Evolutionary conservation across 1,140 invertebrate genomes (phyloP).

Genomic region (Anoplophora glabripennis): DNA sequence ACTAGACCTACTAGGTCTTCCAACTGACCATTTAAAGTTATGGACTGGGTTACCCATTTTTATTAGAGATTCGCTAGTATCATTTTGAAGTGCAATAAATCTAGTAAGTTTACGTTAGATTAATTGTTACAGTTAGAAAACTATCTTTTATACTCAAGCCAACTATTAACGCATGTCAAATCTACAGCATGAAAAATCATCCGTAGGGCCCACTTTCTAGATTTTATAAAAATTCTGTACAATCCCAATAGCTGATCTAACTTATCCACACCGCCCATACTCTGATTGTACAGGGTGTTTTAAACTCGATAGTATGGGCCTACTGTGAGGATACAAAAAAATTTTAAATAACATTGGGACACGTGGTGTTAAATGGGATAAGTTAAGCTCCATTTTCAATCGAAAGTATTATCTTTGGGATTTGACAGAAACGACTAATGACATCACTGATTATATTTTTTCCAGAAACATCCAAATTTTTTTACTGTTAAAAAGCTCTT

Average conservation of each 20-base stretch:
- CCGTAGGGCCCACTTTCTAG: constrained; percentile 20
- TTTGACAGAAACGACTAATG: too few species aligned
- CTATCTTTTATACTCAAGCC: constrained; percentile 14
- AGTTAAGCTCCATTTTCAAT: too few species aligned
- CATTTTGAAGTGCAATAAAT: background rate
- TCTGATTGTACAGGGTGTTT: constrained; percentile 45
- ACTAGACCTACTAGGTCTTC: background rate
- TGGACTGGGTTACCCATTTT: background rate
- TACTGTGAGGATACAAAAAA: too few species aligned
- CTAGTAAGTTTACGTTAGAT: background rate
- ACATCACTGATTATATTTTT: too few species aligned
- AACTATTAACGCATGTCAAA: constrained; percentile 8
- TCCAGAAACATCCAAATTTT: too few species aligned
- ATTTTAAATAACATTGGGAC: too few species aligned
- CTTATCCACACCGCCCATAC: constrained; percentile 47
- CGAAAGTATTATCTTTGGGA: too few species aligned
- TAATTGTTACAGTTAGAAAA: background rate
- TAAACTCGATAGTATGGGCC: too few species aligned
- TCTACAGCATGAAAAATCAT: constrained; percentile 20
- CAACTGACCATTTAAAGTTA: background rate
- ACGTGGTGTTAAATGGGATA: too few species aligned
- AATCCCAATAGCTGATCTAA: constrained; percentile 27
- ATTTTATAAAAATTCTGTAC: constrained; percentile 11
- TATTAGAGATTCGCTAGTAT: background rate
- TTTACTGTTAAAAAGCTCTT: too few species aligned